Base-by-base conservation (phyloP, 2,888 invertebrate species). In the Stenichneumon culpator region DNA sequence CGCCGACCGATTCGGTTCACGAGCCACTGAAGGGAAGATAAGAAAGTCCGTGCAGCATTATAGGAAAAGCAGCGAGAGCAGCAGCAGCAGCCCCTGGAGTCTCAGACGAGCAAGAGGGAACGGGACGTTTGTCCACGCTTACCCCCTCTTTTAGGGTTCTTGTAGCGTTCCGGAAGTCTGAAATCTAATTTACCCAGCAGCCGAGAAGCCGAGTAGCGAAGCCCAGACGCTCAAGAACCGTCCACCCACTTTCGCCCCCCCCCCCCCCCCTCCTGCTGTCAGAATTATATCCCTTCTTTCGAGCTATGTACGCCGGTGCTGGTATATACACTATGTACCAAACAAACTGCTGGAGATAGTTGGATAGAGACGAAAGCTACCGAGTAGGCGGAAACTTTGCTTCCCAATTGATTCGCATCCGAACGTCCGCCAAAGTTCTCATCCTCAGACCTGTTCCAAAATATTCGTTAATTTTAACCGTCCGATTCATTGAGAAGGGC, bases 131-230 rank as follows among this genome's bases (percentile, higher is more conserved):
- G 91, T 88, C 88, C 88, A 87, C 91, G 89, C 90, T 92, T 92
- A 91, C 89, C 90, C 89, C 88, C 89, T 90, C 89, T 87, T 86
- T 88, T 85, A 88, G 89, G 88, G 88, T 88, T 89, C 89, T 87
- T 86, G 86, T 86, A 88, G 83, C 88, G 84, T 88, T 82, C 86
- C 89, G 88, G 87, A 92, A 90, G 90, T 90, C 89, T 87, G 86
- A 89, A 92, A 92, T 92, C 90, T 89, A 91, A 92, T 92, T 92
- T 89, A 88, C 78, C 84, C 88, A 82, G 86, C 86, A 88, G 89
- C 85, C 87, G 82, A 86, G 87, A 79, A 83, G 39, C 72, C 63
- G 65, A 79, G 72, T 39, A 22, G 50, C 74, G 63, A 14, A 44
- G 52, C 65, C 57, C 75, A 77, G 75, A 80, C 74, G 63, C 83